These are phyloP conservation scores for Zoanthus solanderi DNA, from an alignment of 92 coral and sea anemone species.

Conservation along the genomic window DNA sequence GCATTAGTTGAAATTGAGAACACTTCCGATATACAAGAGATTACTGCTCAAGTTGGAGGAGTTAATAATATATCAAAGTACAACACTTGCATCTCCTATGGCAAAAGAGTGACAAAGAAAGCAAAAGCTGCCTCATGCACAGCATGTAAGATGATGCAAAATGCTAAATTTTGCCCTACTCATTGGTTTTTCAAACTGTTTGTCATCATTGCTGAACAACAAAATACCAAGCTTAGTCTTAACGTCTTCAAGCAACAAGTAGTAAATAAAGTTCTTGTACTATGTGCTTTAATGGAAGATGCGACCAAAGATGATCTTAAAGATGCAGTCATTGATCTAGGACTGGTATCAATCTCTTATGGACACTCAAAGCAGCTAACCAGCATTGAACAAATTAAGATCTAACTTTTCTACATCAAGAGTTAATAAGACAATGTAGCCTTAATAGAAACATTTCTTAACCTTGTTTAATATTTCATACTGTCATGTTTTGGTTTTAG, in stretches of 20 bases:
- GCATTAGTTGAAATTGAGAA: constrained; percentile 9
- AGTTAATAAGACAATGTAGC: neutral
- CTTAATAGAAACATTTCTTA: neutral
- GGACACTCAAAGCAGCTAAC: neutral
- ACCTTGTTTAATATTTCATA: neutral
- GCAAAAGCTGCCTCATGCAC: constrained; percentile 38
- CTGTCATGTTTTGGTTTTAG: neutral
- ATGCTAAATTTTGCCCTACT: neutral
- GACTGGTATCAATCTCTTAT: neutral
- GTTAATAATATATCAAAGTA: constrained; percentile 10
- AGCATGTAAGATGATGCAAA: constrained; percentile 32
- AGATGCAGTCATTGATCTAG: neutral
- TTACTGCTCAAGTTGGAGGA: constrained; percentile 26
- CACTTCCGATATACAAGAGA: constrained; percentile 9
- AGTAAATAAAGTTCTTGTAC: neutral
- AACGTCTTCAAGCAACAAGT: neutral
- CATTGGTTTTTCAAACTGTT: constrained; percentile 5
- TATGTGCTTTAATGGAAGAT: neutral
- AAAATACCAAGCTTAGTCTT: neutral
- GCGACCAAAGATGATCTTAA: neutral
- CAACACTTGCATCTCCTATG: constrained; percentile 2
- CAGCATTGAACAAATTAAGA: neutral
- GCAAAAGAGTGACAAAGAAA: constrained; percentile 24
- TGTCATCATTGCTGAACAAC: neutral
- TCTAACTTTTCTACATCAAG: neutral